phyloP scores from a whole-genome alignment of 2,797 vertebrate genomes.

The Australoheros facetus region DNA sequence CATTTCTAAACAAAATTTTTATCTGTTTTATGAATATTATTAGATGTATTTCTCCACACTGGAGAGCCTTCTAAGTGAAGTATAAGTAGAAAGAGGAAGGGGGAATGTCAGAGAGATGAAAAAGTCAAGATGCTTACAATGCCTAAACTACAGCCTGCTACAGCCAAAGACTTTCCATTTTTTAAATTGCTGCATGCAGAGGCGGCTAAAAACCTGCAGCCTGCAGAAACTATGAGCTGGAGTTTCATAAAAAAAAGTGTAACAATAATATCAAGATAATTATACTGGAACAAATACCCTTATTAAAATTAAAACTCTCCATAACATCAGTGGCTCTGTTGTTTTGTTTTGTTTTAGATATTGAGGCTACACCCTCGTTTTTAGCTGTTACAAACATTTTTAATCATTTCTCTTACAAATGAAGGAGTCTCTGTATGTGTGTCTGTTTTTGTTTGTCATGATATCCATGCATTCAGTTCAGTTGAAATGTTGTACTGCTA shows the following conservation, averaged over 20 bases:
- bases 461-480: no score
- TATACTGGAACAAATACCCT: background rate
- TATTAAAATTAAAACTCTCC: background rate
- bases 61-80: accelerated
- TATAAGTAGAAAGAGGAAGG: background rate
- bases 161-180: no score
- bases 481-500: no score
- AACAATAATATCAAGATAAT: background rate
- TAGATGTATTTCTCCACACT: background rate
- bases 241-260: background rate
- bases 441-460: background rate
- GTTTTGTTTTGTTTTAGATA: no score
- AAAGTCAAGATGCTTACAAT: accelerated
- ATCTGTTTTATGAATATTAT: background rate
- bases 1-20: background rate
- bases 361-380: no score
- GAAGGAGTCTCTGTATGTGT: background rate
- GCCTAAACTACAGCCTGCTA: background rate
- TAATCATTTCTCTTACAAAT: background rate
- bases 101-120: no score
- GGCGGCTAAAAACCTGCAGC: no score
- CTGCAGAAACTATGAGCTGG: background rate
- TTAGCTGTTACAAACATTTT: background rate
- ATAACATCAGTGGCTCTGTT: background rate
- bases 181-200: background rate